These are phyloP conservation scores for Dromiciops gliroides DNA, from an alignment of 2,113 vertebrate genomes.

Conservation along the genomic window DNA sequence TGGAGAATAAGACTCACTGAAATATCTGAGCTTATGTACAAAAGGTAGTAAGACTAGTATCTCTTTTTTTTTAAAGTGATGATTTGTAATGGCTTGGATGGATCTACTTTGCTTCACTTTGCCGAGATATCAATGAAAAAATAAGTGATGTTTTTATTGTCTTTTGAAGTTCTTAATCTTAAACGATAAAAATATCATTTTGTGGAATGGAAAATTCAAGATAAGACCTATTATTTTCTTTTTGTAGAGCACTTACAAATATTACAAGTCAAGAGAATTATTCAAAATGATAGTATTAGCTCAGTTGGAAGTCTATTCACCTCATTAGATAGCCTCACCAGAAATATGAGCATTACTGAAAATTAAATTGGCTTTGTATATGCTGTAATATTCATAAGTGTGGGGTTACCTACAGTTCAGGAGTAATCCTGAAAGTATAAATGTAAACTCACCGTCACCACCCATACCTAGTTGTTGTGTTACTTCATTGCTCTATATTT, in stretches of 20 bases:
- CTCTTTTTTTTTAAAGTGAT: neutral
- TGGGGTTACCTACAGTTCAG: constrained; percentile 53
- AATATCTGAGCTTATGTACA: neutral
- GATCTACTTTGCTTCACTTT: neutral
- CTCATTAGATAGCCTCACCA: constrained; percentile 77
- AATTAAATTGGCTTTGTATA: constrained; percentile 77
- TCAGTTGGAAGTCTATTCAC: constrained; percentile 76
- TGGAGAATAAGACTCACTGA: neutral
- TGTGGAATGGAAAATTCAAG: constrained; percentile 54
- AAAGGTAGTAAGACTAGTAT: neutral
- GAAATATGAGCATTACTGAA: constrained; percentile 64
- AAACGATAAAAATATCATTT: constrained; percentile 66
- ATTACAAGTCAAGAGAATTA: constrained; percentile 65
- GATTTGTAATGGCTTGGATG: neutral
- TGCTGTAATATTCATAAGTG: constrained; percentile 66
- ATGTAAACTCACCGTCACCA: constrained; percentile 38
- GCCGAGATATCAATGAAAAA: neutral
- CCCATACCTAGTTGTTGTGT: constrained; percentile 3
- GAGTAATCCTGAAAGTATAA: constrained; percentile 41
- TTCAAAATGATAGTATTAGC: constrained; percentile 71
- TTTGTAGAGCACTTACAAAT: constrained; percentile 58
- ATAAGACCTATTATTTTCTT: constrained; percentile 70
- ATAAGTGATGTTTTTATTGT: constrained; percentile 36
- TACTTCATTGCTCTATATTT: constrained; percentile 54
- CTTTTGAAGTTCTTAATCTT: constrained; percentile 45